Percentiles rank a stretch among this genome's conserved stretches.
phyloP scores from a whole-genome alignment of 2,797 vertebrate species.

The Falco columbarius region DNA sequence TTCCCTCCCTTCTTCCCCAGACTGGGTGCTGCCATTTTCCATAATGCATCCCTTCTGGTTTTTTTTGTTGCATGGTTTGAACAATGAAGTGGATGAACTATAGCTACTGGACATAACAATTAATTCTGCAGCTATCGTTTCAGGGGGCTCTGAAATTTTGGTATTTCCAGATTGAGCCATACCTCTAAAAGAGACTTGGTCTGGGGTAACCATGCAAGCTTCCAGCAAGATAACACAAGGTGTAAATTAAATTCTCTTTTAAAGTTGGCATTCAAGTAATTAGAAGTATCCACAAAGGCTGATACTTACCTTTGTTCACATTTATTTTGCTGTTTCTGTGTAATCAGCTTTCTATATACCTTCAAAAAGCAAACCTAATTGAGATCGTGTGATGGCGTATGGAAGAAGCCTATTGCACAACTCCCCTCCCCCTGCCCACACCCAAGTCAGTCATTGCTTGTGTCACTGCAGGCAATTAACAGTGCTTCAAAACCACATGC shows the following conservation, averaged over 20 bases:
- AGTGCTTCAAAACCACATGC: neutral
- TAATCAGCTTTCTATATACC: neutral
- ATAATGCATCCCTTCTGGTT: neutral
- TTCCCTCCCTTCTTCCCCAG: neutral
- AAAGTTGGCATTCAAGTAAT: neutral
- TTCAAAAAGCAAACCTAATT: neutral
- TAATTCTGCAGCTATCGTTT: neutral
- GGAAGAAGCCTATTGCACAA: neutral
- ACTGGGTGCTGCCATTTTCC: neutral
- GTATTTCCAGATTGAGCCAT: neutral
- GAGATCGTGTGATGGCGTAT: accelerated
- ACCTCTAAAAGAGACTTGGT: neutral
- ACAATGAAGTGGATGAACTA: neutral
- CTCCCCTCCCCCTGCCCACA: accelerated
- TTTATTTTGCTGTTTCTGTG: neutral
- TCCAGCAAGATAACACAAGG: neutral
- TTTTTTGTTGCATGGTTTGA: neutral
- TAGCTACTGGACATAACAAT: neutral
- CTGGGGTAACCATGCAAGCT: neutral
- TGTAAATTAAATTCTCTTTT: neutral
- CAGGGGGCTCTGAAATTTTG: neutral
- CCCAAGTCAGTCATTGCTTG: neutral
- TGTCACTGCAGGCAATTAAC: slow-evolving; percentile 43
- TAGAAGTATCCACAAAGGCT: neutral
- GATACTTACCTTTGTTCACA: neutral